Evolutionary conservation across 2,113 vertebrate genomes (phyloP).

Genomic region (Dromas ardeola): DNA sequence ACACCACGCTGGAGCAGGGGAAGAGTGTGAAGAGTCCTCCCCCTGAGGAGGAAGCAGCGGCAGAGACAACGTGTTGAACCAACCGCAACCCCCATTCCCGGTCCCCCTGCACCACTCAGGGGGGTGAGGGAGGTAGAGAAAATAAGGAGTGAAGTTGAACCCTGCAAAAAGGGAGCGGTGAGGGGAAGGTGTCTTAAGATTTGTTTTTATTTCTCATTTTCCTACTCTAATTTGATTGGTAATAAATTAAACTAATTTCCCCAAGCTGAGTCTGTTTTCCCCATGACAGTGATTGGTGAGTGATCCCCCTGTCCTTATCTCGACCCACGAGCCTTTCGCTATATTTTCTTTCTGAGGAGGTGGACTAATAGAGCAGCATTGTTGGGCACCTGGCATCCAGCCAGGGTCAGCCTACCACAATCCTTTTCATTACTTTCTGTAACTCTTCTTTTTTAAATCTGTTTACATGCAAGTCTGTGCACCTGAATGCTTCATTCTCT

Average conservation of each 20-base stretch:
- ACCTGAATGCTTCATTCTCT: background rate
- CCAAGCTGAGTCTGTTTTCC: background rate
- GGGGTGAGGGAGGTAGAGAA: background rate
- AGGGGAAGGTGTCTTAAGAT: background rate
- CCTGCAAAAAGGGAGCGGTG: fast-evolving
- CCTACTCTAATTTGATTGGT: background rate
- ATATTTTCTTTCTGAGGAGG: background rate
- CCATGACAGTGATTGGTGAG: fast-evolving
- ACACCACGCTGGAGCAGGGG: background rate
- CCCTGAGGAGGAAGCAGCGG: background rate
- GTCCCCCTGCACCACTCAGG: fast-evolving
- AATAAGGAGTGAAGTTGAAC: fast-evolving
- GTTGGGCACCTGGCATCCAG: background rate
- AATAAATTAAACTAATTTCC: background rate
- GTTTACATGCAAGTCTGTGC: background rate
- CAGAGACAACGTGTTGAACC: fast-evolving
- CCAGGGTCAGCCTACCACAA: background rate
- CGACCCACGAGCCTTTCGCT: fast-evolving
- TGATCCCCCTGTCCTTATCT: background rate
- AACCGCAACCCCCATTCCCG: fast-evolving
- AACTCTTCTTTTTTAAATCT: background rate
- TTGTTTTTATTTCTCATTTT: background rate
- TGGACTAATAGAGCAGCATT: fast-evolving
- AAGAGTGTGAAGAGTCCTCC: background rate
- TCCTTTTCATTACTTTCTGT: background rate